Evolutionary conservation across 2,113 vertebrate genomes (phyloP), one percentile per base, ranked within the genome.

Genomic region (Carassius carassius): DNA sequence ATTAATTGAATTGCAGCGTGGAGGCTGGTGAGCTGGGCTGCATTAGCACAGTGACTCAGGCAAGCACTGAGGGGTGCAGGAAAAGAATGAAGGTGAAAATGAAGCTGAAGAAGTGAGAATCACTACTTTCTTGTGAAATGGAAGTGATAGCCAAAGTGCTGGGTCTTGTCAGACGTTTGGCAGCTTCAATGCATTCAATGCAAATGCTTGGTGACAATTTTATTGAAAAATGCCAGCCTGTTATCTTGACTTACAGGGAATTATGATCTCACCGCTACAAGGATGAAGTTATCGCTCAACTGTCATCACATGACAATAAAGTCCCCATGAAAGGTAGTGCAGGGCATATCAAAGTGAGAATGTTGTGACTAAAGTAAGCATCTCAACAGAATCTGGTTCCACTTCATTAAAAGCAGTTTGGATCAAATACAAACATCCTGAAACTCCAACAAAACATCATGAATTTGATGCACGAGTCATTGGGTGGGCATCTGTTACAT

Each of bases 61-160:
- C 25, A 25, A 51, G 72, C 44, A 29, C 78, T 47, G 35, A 79
- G 41, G 69, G 85, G 82, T 82, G 63, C 49, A 41, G 21, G 37
- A 47, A 25, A 47, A 79, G 25, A 83, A 72, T 78, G n/a, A 29
- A 78, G 85, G 82, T 84, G 85, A 86, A 78, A 88, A 88, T 84
- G 78, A 86, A 58, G 60, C 47, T 14, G 32, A 58, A 79, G 35
- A 85, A 51, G 78, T 83, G 87, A 82, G 69, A 86, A 86, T 76
- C 58, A 65, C 77, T n/a, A 54, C 65, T 82, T 35, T 19, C 73
- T 51, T 47, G 23, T 51, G 78, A 85, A 47, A 84, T 58, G 16
- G 35, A 75, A 29, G 41, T 35, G 72, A 72, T 47, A 85, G 54
- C n/a, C 58, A 63, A n/a, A 44, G 14, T 7, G 63, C 8, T 58